Evolutionary conservation across 1,140 invertebrate genomes (phyloP).

Genomic region (Ptiloglossa arizonensis): DNA sequence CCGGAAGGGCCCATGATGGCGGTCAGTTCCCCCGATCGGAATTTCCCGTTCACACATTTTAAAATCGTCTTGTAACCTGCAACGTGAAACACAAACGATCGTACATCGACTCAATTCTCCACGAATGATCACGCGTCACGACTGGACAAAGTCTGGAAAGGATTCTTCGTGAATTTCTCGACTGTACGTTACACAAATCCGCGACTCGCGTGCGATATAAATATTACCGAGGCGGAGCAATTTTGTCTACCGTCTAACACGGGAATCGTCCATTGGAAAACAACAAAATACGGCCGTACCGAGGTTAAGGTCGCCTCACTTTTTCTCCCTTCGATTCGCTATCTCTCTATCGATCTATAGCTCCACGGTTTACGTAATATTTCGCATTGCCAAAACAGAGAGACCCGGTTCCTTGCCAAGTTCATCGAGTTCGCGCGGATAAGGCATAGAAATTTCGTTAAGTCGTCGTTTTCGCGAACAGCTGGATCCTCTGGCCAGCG

Average conservation of each 20-base stretch:
- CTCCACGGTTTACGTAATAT: not conserved
- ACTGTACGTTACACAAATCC: no score
- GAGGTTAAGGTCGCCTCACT: not conserved
- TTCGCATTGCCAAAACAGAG: conserved; percentile 39
- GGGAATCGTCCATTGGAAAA: no score
- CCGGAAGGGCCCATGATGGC: conserved; percentile 97
- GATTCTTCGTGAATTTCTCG: no score
- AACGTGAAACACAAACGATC: conserved; percentile 66
- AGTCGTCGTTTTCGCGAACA: not conserved
- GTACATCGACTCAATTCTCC: no score
- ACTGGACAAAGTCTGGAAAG: no score
- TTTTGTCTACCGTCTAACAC: no score
- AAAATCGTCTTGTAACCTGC: conserved; percentile 89
- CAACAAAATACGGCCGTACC: no score
- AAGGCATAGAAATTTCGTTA: conserved; percentile 8
- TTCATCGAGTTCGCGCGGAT: not conserved
- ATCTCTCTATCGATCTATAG: not conserved
- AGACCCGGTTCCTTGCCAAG: conserved; percentile 33
- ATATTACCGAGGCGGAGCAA: no score
- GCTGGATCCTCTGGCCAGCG: conserved; percentile 13
- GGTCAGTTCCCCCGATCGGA: conserved; percentile 90
- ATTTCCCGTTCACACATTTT: conserved; percentile 92
- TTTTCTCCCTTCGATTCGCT: conserved; percentile 1
- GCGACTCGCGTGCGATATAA: no score
- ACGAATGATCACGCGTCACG: no score